Conservation (phyloP, 2,113 vertebrate genomes). For the Oreochromis niloticus region DNA sequence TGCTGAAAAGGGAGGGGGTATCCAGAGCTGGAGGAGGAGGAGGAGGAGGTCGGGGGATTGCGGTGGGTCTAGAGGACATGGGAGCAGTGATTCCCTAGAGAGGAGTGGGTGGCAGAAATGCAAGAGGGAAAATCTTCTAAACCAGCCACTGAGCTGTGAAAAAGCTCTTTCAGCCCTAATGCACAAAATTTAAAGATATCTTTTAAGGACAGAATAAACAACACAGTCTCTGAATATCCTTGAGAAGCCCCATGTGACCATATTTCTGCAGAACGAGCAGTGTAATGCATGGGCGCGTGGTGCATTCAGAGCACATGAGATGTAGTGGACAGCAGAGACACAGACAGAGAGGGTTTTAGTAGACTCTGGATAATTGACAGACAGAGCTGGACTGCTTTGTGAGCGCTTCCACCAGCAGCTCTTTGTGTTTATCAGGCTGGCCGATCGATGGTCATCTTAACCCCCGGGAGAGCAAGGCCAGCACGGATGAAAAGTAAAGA, state of each 20-base stretch:
- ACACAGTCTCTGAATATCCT: not conserved
- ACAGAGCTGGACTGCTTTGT: conserved; percentile 24
- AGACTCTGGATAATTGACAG: conserved; percentile 61
- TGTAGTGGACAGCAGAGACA: not conserved
- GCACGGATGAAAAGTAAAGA: conserved; percentile 48
- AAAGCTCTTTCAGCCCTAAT: not conserved
- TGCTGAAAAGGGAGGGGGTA: not conserved
- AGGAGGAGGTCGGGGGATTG: not conserved
- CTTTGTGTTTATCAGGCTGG: conserved; percentile 55
- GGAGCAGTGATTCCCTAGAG: conserved; percentile 26
- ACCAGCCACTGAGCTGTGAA: conserved; percentile 1
- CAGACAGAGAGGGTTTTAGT: not conserved
- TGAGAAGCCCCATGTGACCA: not conserved
- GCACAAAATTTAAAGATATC: not conserved
- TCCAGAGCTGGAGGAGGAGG: not conserved
- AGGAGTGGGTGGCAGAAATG: conserved; percentile 37
- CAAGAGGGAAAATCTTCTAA: conserved; percentile 24
- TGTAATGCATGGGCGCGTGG: not conserved
- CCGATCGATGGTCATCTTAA: conserved; percentile 63
- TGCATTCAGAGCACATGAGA: not conserved
- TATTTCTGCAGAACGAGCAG: not conserved
- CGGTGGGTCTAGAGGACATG: conserved; percentile 16
- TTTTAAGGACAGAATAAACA: conserved; percentile 4
- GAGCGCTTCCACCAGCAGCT: conserved; percentile 36
- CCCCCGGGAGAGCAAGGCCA: conserved; percentile 39